Percentiles rank a stretch among this genome's conserved stretches.
Evolutionary conservation across 2,797 vertebrate genomes (phyloP).

Genomic region (Balearica regulorum): DNA sequence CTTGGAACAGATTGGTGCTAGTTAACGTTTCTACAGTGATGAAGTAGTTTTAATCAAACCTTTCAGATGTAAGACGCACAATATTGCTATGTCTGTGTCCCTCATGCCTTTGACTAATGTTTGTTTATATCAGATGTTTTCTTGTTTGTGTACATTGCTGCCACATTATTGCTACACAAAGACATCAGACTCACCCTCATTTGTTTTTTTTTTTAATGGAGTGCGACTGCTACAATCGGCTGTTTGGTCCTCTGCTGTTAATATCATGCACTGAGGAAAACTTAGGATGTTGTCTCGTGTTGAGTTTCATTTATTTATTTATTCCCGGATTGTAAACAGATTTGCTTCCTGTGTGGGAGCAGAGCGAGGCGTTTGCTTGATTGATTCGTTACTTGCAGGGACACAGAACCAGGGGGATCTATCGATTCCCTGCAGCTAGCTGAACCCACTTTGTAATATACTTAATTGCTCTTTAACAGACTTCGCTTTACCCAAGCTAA

Average conservation of each 20-base stretch:
- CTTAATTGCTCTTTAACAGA: conserved; percentile 48
- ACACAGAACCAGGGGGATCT: not conserved
- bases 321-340: conserved; percentile 62
- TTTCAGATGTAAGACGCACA: not conserved
- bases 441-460: conserved; percentile 20
- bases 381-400: conserved; percentile 56
- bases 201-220: not conserved
- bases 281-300: conserved; percentile 30
- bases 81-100: not conserved
- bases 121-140: not conserved
- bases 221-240: not conserved
- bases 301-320: conserved; percentile 50
- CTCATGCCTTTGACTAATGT: not conserved
- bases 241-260: not conserved
- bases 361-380: conserved; percentile 25
- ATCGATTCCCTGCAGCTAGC: conserved; percentile 19
- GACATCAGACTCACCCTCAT: not conserved
- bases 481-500: not conserved
- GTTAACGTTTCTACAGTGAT: not conserved
- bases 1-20: not conserved
- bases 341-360: conserved; percentile 63
- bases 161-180: not conserved
- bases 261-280: not conserved
- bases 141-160: not conserved
- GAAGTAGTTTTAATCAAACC: not conserved